phyloP scores from a whole-genome alignment of 2,888 invertebrate species.

The Sabatieria punctata region DNA sequence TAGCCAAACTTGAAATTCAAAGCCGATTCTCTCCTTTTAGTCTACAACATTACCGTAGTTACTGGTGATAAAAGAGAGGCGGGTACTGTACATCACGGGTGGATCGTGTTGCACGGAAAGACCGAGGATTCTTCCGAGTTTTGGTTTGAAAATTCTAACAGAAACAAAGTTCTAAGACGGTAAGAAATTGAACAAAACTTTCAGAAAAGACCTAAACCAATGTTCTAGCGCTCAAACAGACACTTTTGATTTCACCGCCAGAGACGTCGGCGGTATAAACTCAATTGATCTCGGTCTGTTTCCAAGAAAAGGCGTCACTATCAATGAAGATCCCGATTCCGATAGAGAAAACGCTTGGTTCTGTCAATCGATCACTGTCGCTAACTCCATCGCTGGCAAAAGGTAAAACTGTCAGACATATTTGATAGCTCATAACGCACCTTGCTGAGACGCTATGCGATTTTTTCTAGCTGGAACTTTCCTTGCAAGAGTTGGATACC shows the following conservation, averaged over 20 bases:
- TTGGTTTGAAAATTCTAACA: neutral
- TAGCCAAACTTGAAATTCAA: too few relatives aligned
- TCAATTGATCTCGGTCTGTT: neutral
- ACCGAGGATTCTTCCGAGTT: neutral
- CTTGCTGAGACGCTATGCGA: too few relatives aligned
- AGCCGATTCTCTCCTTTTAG: too few relatives aligned
- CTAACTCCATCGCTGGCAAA: neutral
- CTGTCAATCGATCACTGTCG: neutral
- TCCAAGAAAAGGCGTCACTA: neutral
- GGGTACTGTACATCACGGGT: neutral
- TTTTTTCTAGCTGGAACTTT: too few relatives aligned
- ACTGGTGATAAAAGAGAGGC: conserved; percentile 22
- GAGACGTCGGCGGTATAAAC: neutral
- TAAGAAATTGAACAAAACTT: neutral
- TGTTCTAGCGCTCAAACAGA: neutral
- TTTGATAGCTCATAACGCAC: too few relatives aligned
- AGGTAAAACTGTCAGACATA: too few relatives aligned
- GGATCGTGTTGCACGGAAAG: neutral
- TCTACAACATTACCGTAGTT: neutral
- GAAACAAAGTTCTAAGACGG: neutral
- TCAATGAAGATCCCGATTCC: neutral
- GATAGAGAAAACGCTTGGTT: conserved; percentile 3
- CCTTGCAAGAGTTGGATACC: too few relatives aligned
- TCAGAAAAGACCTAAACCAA: neutral
- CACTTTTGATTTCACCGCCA: neutral